Evolutionary conservation across 2,888 invertebrate species (phyloP).

Genomic region (Tenthredo scrophulariae): DNA sequence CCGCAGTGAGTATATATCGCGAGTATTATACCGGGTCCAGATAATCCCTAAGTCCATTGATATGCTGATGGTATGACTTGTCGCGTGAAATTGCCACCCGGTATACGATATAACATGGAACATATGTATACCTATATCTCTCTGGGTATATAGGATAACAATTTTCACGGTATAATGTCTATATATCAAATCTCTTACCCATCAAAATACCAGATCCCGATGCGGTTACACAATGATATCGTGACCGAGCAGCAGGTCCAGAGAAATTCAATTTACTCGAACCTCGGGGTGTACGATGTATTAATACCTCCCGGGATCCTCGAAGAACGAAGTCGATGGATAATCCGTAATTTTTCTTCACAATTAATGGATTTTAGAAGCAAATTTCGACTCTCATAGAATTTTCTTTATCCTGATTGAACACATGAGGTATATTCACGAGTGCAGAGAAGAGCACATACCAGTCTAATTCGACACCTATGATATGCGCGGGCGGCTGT

Average conservation of each 20-base stretch:
- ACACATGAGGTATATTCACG: too few species aligned
- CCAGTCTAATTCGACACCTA: not conserved
- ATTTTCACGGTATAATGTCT: not conserved
- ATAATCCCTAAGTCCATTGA: conserved; percentile 77
- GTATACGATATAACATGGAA: conserved; percentile 61
- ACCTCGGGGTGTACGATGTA: not conserved
- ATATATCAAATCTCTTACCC: not conserved
- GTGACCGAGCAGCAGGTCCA: conserved; percentile 6
- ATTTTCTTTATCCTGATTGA: too few species aligned
- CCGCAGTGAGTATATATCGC: conserved; percentile 63
- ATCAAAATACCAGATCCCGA: not conserved
- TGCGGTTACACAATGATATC: conserved; percentile 22
- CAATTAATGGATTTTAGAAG: not conserved
- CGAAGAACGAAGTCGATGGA: not conserved
- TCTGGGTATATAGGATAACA: not conserved
- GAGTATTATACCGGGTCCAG: conserved; percentile 75
- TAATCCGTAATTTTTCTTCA: not conserved
- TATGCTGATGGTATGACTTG: conserved; percentile 78
- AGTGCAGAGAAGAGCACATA: too few species aligned
- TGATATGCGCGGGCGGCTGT: not conserved
- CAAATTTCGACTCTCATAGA: not conserved
- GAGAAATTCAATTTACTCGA: not conserved
- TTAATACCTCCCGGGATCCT: not conserved
- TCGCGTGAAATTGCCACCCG: conserved; percentile 78
- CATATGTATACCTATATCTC: conserved; percentile 1